Evolutionary conservation across 2,113 vertebrate species (phyloP).

Genomic region (Microtus richardsoni): DNA sequence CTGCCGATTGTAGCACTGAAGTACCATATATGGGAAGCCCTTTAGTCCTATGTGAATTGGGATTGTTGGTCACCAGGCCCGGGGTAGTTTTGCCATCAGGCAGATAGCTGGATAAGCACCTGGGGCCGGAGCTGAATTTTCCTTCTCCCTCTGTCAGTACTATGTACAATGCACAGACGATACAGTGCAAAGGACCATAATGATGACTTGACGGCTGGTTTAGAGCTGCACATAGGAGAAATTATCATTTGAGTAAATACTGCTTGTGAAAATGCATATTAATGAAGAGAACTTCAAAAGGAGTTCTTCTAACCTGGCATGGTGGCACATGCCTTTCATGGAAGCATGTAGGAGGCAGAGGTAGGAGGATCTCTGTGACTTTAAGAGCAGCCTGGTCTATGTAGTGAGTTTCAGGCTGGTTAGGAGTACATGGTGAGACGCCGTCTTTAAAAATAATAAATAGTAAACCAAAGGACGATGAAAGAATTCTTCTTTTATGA

Average conservation of each 20-base stretch:
- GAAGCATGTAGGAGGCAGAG: background rate
- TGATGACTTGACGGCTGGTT: background rate
- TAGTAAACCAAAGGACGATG: background rate
- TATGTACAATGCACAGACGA: background rate
- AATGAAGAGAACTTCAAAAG: conserved; percentile 35
- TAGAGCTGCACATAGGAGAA: background rate
- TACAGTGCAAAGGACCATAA: background rate
- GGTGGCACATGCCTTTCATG: background rate
- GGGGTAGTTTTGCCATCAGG: background rate
- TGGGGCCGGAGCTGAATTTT: background rate
- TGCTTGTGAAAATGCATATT: conserved; percentile 6
- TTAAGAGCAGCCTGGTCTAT: background rate
- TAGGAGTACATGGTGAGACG: background rate
- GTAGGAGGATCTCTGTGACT: background rate
- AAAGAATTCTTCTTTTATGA: background rate
- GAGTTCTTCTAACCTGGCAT: background rate
- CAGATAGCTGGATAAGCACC: background rate
- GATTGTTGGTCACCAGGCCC: background rate
- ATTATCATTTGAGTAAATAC: background rate
- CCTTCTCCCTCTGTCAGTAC: accelerated
- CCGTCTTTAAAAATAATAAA: background rate
- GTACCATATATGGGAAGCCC: background rate
- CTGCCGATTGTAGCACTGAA: background rate
- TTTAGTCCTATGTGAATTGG: background rate
- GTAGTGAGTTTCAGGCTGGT: background rate